Evolutionary conservation across 2,113 vertebrate species (phyloP).

Genomic region (Atlantisia rogersi): DNA sequence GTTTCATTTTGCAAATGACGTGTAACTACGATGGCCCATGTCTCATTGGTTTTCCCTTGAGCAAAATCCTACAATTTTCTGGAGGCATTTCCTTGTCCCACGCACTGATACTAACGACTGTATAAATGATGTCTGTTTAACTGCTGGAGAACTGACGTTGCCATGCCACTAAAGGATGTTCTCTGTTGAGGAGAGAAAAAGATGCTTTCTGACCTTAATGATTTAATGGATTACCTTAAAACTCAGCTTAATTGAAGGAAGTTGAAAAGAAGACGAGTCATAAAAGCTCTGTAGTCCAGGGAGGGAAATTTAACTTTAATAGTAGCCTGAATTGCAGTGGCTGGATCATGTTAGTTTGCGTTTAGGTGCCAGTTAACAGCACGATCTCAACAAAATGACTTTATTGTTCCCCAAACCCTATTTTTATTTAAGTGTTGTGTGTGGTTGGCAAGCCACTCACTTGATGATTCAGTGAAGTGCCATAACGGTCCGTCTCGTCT

Average conservation of each 20-base stretch:
- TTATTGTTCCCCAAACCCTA: background rate
- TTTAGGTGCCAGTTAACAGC: background rate
- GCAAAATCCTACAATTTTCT: background rate
- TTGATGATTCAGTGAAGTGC: background rate
- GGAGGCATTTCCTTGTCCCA: background rate
- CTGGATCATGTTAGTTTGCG: background rate
- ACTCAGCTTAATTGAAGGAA: background rate
- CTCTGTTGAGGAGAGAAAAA: background rate
- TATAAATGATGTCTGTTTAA: background rate
- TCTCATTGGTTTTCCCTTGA: slow-evolving; percentile 33
- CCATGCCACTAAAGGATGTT: background rate
- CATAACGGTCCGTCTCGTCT: background rate
- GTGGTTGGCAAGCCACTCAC: background rate
- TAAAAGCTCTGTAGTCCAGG: background rate
- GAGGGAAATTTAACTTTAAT: background rate
- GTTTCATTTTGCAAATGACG: slow-evolving; percentile 14
- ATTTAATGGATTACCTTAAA: slow-evolving; percentile 5
- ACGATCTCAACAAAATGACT: background rate
- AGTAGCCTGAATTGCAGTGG: background rate
- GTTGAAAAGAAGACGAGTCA: background rate
- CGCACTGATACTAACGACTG: background rate
- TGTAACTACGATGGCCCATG: background rate
- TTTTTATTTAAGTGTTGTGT: background rate
- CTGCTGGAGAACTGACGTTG: background rate
- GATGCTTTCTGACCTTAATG: background rate